Percentiles rank a stretch among this genome's conserved stretches.
These are phyloP conservation scores for Strigamia maritima DNA, from an alignment of 2,888 invertebrate species.

Conservation along the genomic window DNA sequence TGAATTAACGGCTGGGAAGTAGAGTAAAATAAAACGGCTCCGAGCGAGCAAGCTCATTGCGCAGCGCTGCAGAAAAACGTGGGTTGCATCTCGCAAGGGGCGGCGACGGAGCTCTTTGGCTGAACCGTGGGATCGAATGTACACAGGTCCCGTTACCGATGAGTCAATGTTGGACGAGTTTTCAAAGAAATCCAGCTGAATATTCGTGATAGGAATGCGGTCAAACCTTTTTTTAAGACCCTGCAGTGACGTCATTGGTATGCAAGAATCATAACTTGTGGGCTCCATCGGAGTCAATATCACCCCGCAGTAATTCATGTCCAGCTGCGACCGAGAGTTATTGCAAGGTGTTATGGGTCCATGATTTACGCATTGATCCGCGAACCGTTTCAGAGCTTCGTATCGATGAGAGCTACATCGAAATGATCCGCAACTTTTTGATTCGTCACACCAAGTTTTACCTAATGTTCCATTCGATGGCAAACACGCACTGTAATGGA, in stretches of 20 bases:
- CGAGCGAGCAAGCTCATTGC: neutral
- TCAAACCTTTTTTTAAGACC: neutral
- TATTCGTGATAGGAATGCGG: neutral
- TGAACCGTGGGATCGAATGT: neutral
- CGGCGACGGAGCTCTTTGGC: neutral
- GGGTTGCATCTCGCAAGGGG: neutral
- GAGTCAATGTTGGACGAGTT: neutral
- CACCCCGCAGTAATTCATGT: neutral
- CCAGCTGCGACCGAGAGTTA: neutral
- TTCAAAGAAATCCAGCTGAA: neutral
- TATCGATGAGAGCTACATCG: neutral
- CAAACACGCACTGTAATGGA: neutral
- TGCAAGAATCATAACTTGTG: neutral
- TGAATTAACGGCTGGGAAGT: neutral
- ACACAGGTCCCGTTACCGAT: neutral
- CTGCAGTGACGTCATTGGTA: neutral
- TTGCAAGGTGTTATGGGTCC: neutral
- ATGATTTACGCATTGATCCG: neutral
- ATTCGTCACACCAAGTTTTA: neutral
- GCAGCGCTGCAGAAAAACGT: neutral
- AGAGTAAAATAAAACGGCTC: neutral
- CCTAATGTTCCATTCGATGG: neutral
- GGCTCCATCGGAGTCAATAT: neutral
- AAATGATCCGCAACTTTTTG: neutral
- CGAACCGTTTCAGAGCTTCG: neutral